Conservation (phyloP, 2,797 vertebrate genomes). For the Momotus momota region DNA sequence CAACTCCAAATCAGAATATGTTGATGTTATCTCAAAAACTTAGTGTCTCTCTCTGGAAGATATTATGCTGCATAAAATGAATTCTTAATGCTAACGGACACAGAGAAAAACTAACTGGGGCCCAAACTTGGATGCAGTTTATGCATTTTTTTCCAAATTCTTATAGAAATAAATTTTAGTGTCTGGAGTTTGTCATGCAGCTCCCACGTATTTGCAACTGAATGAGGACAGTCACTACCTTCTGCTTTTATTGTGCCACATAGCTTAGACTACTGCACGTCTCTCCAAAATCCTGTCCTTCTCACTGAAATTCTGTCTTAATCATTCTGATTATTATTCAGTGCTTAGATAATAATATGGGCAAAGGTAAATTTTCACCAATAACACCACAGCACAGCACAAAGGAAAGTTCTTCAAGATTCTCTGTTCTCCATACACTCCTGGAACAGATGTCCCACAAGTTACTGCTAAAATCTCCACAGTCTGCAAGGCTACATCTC, state of each 20-base stretch:
- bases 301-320: background rate
- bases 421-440: background rate
- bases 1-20: background rate
- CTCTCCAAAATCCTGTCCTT: constrained; percentile 9
- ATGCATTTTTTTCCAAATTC: background rate
- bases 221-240: background rate
- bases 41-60: background rate
- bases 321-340: background rate
- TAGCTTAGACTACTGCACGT: background rate
- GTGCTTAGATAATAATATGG: background rate
- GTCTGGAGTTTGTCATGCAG: constrained; percentile 13
- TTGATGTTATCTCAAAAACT: background rate
- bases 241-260: background rate
- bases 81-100: constrained; percentile 6
- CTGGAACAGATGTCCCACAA: background rate
- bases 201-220: background rate
- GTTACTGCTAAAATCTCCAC: background rate
- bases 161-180: background rate
- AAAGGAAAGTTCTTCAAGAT: background rate
- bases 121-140: background rate
- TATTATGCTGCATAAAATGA: background rate
- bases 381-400: background rate
- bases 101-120: background rate
- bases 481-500: background rate
- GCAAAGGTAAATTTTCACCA: background rate